Conservation (phyloP, 2,797 vertebrate species). For the Melanotaenia trifasciata region DNA sequence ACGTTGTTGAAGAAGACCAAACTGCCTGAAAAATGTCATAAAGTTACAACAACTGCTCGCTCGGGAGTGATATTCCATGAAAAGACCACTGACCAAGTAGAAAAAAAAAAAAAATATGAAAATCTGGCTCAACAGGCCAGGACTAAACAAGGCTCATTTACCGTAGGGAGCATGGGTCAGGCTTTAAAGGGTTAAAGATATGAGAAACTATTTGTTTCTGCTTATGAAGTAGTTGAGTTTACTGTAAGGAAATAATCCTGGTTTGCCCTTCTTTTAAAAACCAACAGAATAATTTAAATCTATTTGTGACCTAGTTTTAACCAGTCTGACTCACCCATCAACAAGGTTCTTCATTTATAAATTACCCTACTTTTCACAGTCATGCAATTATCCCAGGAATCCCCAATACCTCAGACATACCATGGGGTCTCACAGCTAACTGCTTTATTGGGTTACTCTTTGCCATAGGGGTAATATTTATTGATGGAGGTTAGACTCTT, state of each 20-base stretch:
- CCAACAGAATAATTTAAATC: neutral
- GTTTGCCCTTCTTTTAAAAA: neutral
- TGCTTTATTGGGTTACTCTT: neutral
- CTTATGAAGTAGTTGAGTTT: neutral
- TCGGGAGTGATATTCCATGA: no score
- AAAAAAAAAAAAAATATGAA: no score
- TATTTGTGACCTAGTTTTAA: neutral
- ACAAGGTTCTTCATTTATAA: neutral
- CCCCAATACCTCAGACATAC: neutral
- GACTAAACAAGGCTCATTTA: no score
- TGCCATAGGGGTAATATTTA: neutral
- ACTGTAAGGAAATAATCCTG: neutral
- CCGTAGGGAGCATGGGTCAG: no score
- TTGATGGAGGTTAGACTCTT: neutral
- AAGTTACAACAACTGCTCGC: no score
- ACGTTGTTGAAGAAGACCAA: no score
- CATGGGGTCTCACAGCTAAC: neutral
- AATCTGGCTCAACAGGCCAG: no score
- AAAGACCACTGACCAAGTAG: no score
- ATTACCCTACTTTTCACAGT: neutral
- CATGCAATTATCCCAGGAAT: neutral
- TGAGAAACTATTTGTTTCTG: no score
- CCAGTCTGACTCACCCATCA: neutral
- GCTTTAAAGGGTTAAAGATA: no score
- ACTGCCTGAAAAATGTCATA: no score